phyloP scores from a whole-genome alignment of 2,797 vertebrate genomes.

The Potorous gilbertii region DNA sequence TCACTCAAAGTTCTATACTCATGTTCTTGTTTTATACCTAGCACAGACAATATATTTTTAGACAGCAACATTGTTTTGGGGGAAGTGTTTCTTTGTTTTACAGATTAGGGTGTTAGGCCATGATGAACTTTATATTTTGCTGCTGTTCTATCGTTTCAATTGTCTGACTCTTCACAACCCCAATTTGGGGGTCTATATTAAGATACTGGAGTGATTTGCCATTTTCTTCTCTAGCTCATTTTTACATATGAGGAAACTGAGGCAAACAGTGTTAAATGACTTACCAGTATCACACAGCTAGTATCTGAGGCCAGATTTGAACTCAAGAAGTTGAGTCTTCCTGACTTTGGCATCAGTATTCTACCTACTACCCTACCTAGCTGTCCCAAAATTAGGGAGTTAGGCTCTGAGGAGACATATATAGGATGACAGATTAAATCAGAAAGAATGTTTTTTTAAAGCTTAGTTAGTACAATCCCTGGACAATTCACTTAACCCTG shows the following conservation, averaged over 20 bases:
- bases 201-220: not conserved
- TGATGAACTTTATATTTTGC: not conserved
- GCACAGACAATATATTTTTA: not conserved
- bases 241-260: not conserved
- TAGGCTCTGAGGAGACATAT: not conserved
- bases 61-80: not conserved
- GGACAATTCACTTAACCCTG: not conserved
- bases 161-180: not conserved
- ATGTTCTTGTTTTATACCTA: constrained; percentile 44
- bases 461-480: not conserved
- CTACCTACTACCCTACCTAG: not conserved
- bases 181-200: not conserved
- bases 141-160: not conserved
- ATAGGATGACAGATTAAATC: not conserved
- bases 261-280: too few relatives aligned
- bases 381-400: not conserved
- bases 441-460: not conserved
- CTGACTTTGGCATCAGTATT: not conserved
- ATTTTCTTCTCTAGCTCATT: not conserved
- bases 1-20: constrained; percentile 53
- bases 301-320: not conserved
- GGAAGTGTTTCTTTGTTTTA: not conserved
- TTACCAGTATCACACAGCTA: too few relatives aligned
- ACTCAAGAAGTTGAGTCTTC: not conserved
- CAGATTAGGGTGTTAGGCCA: not conserved